Percentiles rank a stretch among this genome's conserved stretches.
These are phyloP conservation scores for Pristionchus mayeri DNA, from an alignment of 2,888 invertebrate species.

Conservation along the genomic window DNA sequence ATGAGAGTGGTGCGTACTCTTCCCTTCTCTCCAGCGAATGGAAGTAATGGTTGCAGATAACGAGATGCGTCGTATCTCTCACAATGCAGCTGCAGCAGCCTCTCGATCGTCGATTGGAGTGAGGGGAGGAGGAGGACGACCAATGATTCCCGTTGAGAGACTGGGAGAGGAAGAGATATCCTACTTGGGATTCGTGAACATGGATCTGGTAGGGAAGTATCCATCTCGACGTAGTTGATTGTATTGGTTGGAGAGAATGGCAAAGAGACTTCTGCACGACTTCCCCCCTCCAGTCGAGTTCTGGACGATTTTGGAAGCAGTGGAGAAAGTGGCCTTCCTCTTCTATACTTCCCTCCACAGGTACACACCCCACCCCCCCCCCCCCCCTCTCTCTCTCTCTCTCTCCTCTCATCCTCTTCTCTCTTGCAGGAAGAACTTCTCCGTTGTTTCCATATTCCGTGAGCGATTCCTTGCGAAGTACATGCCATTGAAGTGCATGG, in stretches of 20 bases:
- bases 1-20: conserved; percentile 24
- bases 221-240: neutral
- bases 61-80: conserved; percentile 45
- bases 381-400: neutral
- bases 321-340: conserved; percentile 67
- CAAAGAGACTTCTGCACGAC: neutral
- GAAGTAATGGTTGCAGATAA: conserved; percentile 16
- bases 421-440: conserved; percentile 34
- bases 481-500: neutral
- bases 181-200: conserved; percentile 29
- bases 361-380: neutral
- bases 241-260: conserved; percentile 11
- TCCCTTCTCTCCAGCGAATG: neutral
- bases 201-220: conserved; percentile 34
- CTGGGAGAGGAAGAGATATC: conserved; percentile 44
- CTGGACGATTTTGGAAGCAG: conserved; percentile 51
- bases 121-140: conserved; percentile 26
- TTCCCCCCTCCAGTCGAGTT: conserved; percentile 41
- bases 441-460: too few relatives aligned
- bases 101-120: conserved; percentile 39
- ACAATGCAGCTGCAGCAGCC: conserved; percentile 25
- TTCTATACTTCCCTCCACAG: conserved; percentile 63
- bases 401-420: neutral
- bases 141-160: neutral
- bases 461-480: too few relatives aligned